A percentile compares a stretch with the other conserved stretches of the same genome.
These are phyloP conservation scores for Onychomys leucogaster DNA, from an alignment of 2,797 vertebrate species.

Conservation along the genomic window DNA sequence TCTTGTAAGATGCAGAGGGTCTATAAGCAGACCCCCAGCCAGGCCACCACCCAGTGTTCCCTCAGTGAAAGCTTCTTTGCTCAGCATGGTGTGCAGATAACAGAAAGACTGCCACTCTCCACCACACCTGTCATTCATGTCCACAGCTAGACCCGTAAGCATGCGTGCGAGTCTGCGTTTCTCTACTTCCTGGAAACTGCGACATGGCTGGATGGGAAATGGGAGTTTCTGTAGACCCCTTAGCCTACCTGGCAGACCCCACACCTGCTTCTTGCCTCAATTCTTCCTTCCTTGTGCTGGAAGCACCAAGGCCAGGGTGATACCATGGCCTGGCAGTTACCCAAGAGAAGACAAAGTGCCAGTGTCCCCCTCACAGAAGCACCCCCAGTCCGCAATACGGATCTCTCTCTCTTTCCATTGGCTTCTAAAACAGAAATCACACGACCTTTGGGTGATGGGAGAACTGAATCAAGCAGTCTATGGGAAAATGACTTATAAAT, in stretches of 20 bases:
- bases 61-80: background rate
- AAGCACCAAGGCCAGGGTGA: background rate
- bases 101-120: background rate
- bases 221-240: background rate
- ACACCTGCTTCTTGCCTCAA: background rate
- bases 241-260: background rate
- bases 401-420: background rate
- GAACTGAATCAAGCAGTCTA: background rate
- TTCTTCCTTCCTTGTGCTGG: background rate
- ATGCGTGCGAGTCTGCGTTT: background rate
- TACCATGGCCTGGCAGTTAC: background rate
- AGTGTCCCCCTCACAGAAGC: background rate
- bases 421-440: conserved; percentile 27
- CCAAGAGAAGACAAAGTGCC: background rate
- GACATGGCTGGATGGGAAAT: background rate
- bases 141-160: background rate
- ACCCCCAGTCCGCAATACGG: background rate
- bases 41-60: background rate
- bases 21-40: background rate
- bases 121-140: rapidly evolving
- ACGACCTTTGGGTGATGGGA: background rate
- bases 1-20: background rate
- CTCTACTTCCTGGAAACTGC: background rate
- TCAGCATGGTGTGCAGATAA: background rate
- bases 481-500: conserved; percentile 41